phyloP scores from a whole-genome alignment of 2,113 vertebrate species.

The Phasianus colchicus region DNA sequence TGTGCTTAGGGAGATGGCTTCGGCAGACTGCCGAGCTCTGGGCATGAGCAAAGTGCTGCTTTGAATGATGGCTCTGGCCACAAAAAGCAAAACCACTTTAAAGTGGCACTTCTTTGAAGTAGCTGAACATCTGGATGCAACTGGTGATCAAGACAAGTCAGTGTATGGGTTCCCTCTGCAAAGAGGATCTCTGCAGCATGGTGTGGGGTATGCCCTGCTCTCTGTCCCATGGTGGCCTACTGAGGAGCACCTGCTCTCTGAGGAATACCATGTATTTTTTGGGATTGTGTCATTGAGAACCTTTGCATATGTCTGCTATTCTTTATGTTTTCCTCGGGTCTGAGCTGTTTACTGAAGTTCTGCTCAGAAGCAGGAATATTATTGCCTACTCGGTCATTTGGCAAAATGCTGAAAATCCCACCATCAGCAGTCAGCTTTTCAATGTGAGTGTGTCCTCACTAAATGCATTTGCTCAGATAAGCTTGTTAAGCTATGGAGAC shows the following conservation, averaged over 20 bases:
- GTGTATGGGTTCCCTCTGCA: fast-evolving
- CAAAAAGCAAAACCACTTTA: not conserved
- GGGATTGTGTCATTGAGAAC: fast-evolving
- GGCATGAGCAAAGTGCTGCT: not conserved
- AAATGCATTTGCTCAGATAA: not conserved
- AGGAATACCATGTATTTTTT: not conserved
- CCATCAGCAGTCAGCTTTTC: not conserved
- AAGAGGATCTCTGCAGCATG: not conserved
- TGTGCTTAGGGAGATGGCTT: not conserved
- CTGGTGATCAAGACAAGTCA: not conserved
- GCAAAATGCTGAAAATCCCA: not conserved
- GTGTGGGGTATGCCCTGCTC: not conserved
- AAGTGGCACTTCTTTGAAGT: not conserved
- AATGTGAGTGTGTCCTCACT: not conserved
- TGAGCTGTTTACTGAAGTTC: not conserved
- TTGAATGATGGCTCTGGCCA: fast-evolving
- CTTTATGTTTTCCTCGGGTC: not conserved
- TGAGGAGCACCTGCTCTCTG: not conserved
- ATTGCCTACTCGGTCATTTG: not conserved
- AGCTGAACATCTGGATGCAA: not conserved
- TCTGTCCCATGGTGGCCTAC: not conserved
- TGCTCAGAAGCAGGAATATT: not conserved
- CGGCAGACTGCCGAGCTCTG: not conserved
- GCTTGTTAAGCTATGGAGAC: conserved; percentile 44
- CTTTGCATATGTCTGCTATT: not conserved